Evolutionary conservation across 92 coral and sea anemone species (phyloP), one percentile per base, ranked within the genome.

Genomic region (Siderastrea radians): DNA sequence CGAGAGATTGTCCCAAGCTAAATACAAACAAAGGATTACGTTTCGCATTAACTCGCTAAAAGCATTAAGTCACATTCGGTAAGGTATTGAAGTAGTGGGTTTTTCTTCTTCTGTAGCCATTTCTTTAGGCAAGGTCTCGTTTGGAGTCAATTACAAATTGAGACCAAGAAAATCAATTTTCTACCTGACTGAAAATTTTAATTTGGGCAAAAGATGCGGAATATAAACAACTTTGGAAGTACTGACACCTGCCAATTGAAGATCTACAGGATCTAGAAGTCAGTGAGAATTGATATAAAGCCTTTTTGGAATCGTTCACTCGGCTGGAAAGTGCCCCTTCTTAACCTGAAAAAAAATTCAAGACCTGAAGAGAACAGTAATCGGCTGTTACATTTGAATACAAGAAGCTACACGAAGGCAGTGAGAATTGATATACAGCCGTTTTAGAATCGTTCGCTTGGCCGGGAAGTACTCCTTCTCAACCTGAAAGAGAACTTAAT

Each of bases 41-140:
- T 51, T 49, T 72, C 60, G 58, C 59, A 72, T 72, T 72, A 16
- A 17, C 59, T 72, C 60, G 61, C 45, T 49, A n/a, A 73, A 73
- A 73, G 59, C 77, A 53, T 51, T 13, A 16, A 55, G 15, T 10
- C 2, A 3, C 57, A 53, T 4, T 10, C 10, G 57, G 1, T 10
- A 53, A 53, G 6, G 6, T 6, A 6, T 53, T 10, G 10, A 53
- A 6, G 6, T 5, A 53, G 10, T 5, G 7, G 10, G 57, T 10
- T 53, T 53, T 53, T 10, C 57, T 53, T 53, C 57, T 53, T 53
- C 38, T 26, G 38, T 26, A 26, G 38, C 38, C 38, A 26, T 26
- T 26, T 26, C 38, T 26, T 26, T 26, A 53, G 57, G 10, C 57
- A 53, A 53, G 57, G 57, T 53, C 57, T 53, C 10, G 10, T 26